Percentiles rank a stretch among this genome's conserved stretches.
These are phyloP conservation scores for Ips nitidus DNA, from an alignment of 1,140 invertebrate species.

Conservation along the genomic window DNA sequence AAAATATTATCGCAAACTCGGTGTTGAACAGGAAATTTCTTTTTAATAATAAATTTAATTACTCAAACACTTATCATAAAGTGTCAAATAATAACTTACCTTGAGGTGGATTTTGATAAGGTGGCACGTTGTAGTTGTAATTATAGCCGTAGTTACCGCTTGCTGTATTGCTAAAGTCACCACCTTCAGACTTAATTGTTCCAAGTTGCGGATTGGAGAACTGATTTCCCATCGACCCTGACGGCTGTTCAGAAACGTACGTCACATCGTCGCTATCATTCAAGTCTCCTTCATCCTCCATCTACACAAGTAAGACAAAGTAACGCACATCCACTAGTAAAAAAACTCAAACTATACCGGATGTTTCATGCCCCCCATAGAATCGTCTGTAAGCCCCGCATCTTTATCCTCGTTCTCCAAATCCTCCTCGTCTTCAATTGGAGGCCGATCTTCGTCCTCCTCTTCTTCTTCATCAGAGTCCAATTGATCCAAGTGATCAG, in stretches of 20 bases:
- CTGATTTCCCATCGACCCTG: constrained; percentile 18
- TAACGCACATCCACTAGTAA: too few relatives aligned
- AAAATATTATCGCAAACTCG: neutral
- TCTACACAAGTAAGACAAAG: too few relatives aligned
- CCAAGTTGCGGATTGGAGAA: constrained; percentile 24
- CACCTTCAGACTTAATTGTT: constrained; percentile 34
- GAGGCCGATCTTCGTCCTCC: constrained; percentile 19
- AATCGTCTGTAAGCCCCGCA: constrained; percentile 15
- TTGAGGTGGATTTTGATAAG: constrained; percentile 40
- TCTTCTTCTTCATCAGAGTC: constrained; percentile 37
- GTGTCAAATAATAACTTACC: constrained; percentile 26
- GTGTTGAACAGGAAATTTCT: neutral
- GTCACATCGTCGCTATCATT: constrained; percentile 41
- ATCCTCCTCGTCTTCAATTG: constrained; percentile 26
- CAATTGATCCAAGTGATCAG: constrained; percentile 26
- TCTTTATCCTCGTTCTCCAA: constrained; percentile 2
- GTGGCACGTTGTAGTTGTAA: constrained; percentile 44
- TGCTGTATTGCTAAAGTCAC: constrained; percentile 30
- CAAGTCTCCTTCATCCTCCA: neutral
- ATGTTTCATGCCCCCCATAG: neutral
- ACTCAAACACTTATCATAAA: too few relatives aligned
- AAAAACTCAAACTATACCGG: too few relatives aligned
- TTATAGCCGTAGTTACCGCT: constrained; percentile 40
- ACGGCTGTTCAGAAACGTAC: constrained; percentile 44
- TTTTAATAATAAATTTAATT: neutral